Evolutionary conservation across 2,888 invertebrate species (phyloP), one percentile per base, ranked within the genome.

Genomic region (Therioaphis trifolii): DNA sequence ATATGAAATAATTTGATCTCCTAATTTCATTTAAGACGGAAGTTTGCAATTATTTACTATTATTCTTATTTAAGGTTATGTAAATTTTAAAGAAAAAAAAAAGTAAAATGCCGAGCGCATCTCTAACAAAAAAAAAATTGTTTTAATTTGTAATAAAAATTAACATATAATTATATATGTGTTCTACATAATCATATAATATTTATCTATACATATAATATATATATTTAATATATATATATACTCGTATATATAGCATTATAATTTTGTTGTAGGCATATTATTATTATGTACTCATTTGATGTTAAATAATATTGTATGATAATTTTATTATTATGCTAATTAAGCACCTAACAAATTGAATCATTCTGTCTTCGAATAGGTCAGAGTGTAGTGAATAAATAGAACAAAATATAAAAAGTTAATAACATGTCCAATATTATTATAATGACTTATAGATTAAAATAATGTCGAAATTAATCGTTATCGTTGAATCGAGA

Each of bases 101-200:
- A 0, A n/a, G 40, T 43, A 61, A 46, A 76, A 43, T 27, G 11
- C 29, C 24, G 46, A 21, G 27, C 9, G 61, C 49, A n/a, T 61
- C 58, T 58, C 18, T 46, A 76, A 15, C 9, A 55, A 55, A 43
- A 11, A 46, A 61, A 46, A 18, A 46, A 61, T 11, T 11, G 4
- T 21, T 76, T 76, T 75, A 61, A 61, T 75, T 76, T n/a, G 18
- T 74, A 74, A 24, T 58, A 74, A 74, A 58, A 58, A 74, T 55
- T 3, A 24, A 24, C 24, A 15, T 58, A 58, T 74, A 74, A 55
- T 40, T 40, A 40, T 55, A 15, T 58, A 58, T 24, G 24, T 58
- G 35, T 35, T 35, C 3, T 35, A 35, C 4, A 35, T 35, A 35
- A 35, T 35, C 7, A 35, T 35, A 35, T 35, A 35, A 35, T 7